Base-by-base conservation (phyloP, 64 coral and sea anemone genomes). In the Montipora foliosa region DNA sequence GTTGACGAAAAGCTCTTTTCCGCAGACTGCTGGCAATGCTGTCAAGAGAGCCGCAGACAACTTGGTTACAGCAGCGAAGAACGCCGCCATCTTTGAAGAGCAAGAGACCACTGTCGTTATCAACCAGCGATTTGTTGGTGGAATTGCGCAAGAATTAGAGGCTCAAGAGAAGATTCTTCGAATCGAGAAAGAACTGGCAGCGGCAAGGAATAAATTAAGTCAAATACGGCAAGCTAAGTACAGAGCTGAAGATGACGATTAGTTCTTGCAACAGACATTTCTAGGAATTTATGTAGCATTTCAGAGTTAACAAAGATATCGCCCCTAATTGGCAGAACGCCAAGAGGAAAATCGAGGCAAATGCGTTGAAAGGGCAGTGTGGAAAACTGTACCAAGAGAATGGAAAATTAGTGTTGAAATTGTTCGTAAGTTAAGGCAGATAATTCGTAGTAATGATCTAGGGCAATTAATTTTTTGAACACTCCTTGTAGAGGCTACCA, bases 21-120 rank as follows among this genome's bases (percentile, higher is more conserved):
- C 6, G 16, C 80, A 99, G 98, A 83, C 49, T 59, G 98, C 98
- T 67, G 98, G 98, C 5, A 99, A 99, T 50, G 98, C 98, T 2
- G 98, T 99, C 4, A 99, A 96, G 58, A 93, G 89, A 79, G 98
- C 98, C 8, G 89, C 94, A 19, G 98, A 99, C 66, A 93, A 96
- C 67, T 78, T 99, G 45, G 98, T 99, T 14, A 95, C 86, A 16
- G 92, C 98, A 64, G 98, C 94, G 7, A 90, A 99, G 82, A 99
- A 94, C 19, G 92, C 95, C 3, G 82, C 88, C 89, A 92, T 96
- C 78, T 96, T 96, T 92, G 98, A 99, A 92, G 98, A 99, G 81
- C 91, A 99, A 76, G 95, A 94, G 44, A 96, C 95, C 21, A 96
- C 98, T 12, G 93, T 99, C 2, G 82, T 99, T 82, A 99, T 99